A percentile compares a stretch with the other conserved stretches of the same genome.
Conservation (phyloP, 2,888 invertebrate genomes). For the Uloborus plumipes region DNA sequence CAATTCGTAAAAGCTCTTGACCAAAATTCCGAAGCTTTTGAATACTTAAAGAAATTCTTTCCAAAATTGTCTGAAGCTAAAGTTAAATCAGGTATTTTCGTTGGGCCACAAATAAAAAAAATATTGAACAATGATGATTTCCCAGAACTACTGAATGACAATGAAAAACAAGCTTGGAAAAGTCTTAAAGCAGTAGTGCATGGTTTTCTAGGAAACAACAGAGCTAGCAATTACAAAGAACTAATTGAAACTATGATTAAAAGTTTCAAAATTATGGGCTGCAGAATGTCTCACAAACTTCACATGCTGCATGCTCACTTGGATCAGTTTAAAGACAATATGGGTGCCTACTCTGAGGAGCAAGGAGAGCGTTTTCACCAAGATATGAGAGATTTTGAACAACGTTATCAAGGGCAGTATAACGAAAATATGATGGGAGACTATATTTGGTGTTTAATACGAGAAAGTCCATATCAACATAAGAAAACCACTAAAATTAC, state of each 20-base stretch:
- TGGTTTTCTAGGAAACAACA: slow-evolving; percentile 22
- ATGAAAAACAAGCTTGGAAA: slow-evolving; percentile 9
- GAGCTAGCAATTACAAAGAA: slow-evolving; percentile 12
- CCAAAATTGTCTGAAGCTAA: slow-evolving; percentile 2
- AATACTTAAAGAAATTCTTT: not conserved
- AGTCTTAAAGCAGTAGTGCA: slow-evolving; percentile 23
- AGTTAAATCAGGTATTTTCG: slow-evolving; percentile 6
- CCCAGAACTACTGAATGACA: not conserved
- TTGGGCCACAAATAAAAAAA: slow-evolving; percentile 11
- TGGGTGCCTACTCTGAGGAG: not conserved
- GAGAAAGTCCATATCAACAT: no score
- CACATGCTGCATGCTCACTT: slow-evolving; percentile 10
- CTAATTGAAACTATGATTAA: slow-evolving; percentile 5
- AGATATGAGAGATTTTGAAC: no score
- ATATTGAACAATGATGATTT: not conserved
- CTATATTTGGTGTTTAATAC: no score
- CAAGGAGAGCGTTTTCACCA: no score
- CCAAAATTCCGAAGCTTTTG: not conserved
- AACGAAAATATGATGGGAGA: no score
- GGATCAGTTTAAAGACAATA: no score
- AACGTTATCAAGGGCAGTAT: no score
- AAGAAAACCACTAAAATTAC: no score
- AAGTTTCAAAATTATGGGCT: slow-evolving; percentile 7
- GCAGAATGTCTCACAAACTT: slow-evolving; percentile 22
- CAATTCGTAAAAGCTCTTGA: not conserved